Base-by-base conservation (phyloP, 2,113 vertebrate genomes). In the Neolamprologus brichardi region DNA sequence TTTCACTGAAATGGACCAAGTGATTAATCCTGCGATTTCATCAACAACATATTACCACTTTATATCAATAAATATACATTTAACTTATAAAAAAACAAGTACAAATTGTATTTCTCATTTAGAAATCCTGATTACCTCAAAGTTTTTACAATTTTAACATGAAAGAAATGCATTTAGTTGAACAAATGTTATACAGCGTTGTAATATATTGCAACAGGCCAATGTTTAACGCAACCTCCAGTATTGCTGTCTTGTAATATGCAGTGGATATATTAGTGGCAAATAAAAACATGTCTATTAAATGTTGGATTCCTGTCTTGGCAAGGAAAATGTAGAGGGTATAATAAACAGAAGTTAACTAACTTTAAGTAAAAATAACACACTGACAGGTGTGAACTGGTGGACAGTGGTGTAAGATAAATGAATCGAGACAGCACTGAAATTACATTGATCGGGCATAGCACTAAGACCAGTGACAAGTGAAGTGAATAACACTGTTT, bases 311-410 rank as follows among this genome's bases (percentile, higher is more conserved):
- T 44, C 67, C 20, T 17, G 20, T 44, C 13, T 10, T 72, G 39
- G 67, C 14, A 25, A 72, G 67, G 14, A 17, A 44, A 72, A 72
- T 72, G 17, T 25, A 72, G 13, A 72, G 4, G 13, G 11, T 44
- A 44, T 25, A 44, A 1, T 72, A 44, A 72, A 72, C 5, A 25
- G 37, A 72, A 17, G 64, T 25, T 72, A 44, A 72, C 13, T 6
- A 25, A 44, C 13, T 44, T 25, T 7, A 41, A 72, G 37, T 72
- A 44, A 72, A 15, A 70, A 4, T 20, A 70, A 70, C n/a, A 44
- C 20, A 25, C 5, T 41, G 2, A 72, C 7, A 6, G 37, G 8
- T 23, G 7, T 3, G 62, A 0, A 5, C 0, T 70, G n/a, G 64
- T 72, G 64, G 64, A 25, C 64, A 72, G 20, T 25, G 39, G 20